phyloP scores from a whole-genome alignment of 2,113 vertebrate species.

The Syngnathus floridae region DNA sequence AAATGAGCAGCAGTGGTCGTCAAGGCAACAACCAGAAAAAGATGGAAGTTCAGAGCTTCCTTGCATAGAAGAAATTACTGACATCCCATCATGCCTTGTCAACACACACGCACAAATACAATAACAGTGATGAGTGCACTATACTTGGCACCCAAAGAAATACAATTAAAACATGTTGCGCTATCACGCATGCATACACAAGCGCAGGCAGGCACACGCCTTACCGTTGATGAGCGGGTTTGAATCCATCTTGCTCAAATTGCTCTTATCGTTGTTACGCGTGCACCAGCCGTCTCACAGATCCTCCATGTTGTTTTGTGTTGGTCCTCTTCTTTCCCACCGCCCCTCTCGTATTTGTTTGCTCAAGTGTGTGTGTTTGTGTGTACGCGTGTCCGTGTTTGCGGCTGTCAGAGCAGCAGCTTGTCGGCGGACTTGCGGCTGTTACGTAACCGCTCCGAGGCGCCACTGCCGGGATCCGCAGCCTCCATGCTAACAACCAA shows the following conservation, averaged over 20 bases:
- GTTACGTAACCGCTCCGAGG: conserved; percentile 64
- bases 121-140: neutral
- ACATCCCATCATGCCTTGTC: neutral
- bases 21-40: neutral
- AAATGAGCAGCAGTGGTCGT: neutral
- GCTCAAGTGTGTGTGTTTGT: neutral
- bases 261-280: neutral
- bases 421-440: conserved; percentile 33
- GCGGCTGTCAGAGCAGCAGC: conserved; percentile 50
- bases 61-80: neutral
- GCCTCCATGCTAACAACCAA: conserved; percentile 58
- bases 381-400: neutral
- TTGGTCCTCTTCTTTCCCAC: neutral
- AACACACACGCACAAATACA: neutral
- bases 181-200: neutral
- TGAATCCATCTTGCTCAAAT: conserved; percentile 5
- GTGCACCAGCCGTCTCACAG: neutral
- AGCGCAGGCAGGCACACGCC: neutral
- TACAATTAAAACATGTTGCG: neutral
- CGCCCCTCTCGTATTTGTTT: neutral
- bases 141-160: neutral
- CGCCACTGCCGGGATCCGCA: conserved; percentile 48
- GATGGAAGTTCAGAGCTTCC: neutral
- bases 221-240: conserved; percentile 11
- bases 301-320: neutral